phyloP scores from a whole-genome alignment of 2,888 invertebrate species.

The Steinernema hermaphroditum region DNA sequence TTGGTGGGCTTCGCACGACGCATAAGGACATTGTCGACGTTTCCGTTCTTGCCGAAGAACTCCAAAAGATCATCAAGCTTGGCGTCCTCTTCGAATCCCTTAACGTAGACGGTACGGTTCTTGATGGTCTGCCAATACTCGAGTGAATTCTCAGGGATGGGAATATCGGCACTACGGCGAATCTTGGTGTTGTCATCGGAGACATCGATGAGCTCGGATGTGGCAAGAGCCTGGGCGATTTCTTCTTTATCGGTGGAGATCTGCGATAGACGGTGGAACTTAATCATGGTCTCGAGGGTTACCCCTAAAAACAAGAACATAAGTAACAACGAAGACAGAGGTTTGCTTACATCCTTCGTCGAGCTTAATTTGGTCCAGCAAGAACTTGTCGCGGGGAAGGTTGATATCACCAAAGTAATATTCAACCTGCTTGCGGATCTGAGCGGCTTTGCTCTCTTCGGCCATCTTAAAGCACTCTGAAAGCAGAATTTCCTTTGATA shows the following conservation, averaged over 20 bases:
- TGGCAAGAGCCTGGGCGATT: slow-evolving; percentile 78
- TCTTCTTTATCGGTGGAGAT: slow-evolving; percentile 75
- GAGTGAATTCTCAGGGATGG: slow-evolving; percentile 82
- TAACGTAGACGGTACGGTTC: slow-evolving; percentile 79
- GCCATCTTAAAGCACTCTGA: slow-evolving; percentile 16
- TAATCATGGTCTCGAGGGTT: slow-evolving; percentile 79
- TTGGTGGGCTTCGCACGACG: slow-evolving; percentile 65
- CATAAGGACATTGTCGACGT: slow-evolving; percentile 74
- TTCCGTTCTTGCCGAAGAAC: slow-evolving; percentile 76
- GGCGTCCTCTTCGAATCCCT: slow-evolving; percentile 71
- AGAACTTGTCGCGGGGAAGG: slow-evolving; percentile 86
- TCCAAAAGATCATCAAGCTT: slow-evolving; percentile 76
- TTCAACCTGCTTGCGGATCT: slow-evolving; percentile 69
- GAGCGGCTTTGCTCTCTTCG: neutral
- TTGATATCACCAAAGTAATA: slow-evolving; percentile 88
- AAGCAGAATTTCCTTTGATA: no score
- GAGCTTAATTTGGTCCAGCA: slow-evolving; percentile 81
- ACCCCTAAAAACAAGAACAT: slow-evolving; percentile 74
- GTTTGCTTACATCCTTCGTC: slow-evolving; percentile 75
- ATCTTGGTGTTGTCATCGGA: slow-evolving; percentile 77
- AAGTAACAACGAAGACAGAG: neutral
- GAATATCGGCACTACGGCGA: slow-evolving; percentile 76
- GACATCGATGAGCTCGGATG: slow-evolving; percentile 72
- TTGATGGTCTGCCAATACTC: slow-evolving; percentile 80
- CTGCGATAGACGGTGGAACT: slow-evolving; percentile 79